phyloP scores from a whole-genome alignment of 2,113 vertebrate species.

The Arenaria interpres region DNA sequence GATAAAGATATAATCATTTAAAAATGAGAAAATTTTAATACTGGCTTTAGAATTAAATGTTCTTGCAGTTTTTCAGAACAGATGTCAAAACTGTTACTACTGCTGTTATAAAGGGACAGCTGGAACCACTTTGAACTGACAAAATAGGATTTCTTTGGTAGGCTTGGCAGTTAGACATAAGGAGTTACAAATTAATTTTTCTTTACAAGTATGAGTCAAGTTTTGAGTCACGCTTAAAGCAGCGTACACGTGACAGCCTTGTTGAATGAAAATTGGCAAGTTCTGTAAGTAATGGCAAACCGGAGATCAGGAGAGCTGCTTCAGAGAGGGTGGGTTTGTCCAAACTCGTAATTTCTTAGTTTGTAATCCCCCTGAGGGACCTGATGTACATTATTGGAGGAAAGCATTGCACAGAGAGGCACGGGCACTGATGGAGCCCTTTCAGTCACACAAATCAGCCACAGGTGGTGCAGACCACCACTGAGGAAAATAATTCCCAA shows the following conservation, averaged over 20 bases:
- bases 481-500: background rate
- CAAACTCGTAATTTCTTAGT: background rate
- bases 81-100: background rate
- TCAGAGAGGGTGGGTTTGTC: background rate
- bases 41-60: background rate
- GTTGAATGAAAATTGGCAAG: background rate
- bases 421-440: background rate
- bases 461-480: background rate
- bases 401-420: background rate
- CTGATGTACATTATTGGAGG: fast-evolving
- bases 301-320: background rate
- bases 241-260: background rate
- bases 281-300: background rate
- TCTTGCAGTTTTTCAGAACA: background rate
- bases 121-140: background rate
- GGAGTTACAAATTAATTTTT: background rate
- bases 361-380: background rate
- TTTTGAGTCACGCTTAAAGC: background rate
- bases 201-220: background rate
- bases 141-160: background rate
- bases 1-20: background rate
- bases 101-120: background rate
- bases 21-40: background rate
- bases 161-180: background rate
- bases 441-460: fast-evolving